phyloP scores from a whole-genome alignment of 2,113 vertebrate genomes.

The Eolophus roseicapilla region DNA sequence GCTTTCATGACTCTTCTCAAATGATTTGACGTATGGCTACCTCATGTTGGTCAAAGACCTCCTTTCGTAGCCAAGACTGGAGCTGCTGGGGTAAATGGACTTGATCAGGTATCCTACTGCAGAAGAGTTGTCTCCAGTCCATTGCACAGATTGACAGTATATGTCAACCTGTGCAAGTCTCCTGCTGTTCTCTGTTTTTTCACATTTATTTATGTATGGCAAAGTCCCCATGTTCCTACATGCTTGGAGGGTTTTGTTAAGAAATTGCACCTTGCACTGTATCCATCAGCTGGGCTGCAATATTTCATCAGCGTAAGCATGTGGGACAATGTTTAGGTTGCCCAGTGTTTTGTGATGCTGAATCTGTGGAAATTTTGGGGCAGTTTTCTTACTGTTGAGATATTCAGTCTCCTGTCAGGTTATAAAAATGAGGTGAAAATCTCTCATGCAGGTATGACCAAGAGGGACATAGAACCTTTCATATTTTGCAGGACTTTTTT shows the following conservation, averaged over 20 bases:
- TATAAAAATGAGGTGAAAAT: neutral
- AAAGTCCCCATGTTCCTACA: accelerated
- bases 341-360: neutral
- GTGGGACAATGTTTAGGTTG: neutral
- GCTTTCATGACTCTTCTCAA: neutral
- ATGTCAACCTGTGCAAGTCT: neutral
- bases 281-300: neutral
- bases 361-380: neutral
- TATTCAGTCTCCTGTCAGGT: neutral
- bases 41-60: neutral
- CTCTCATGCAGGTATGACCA: neutral
- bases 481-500: neutral
- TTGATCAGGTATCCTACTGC: neutral
- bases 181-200: neutral
- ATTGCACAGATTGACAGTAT: neutral
- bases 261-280: neutral
- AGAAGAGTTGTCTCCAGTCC: neutral
- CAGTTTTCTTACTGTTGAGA: neutral
- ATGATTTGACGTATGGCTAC: neutral
- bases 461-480: neutral
- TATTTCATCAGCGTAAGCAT: neutral
- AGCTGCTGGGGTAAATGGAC: neutral
- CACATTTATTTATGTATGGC: neutral
- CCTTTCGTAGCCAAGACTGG: neutral
- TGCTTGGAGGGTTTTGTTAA: neutral